Percentiles rank a stretch among this genome's conserved stretches.
Evolutionary conservation across 2,888 invertebrate species (phyloP).

Genomic region (Drosophila diplacantha): DNA sequence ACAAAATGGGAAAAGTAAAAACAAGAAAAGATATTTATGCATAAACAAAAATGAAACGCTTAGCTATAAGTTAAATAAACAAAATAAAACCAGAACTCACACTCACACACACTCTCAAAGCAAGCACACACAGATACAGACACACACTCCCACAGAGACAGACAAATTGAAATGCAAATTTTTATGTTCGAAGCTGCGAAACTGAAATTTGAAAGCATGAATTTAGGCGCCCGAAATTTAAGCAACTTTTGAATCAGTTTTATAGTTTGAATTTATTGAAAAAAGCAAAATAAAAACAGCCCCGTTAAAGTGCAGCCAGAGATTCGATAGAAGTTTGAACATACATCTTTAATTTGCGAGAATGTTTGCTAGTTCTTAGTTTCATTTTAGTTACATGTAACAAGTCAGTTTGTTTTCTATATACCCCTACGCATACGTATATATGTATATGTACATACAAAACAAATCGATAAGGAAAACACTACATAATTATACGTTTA

Average conservation of each 20-base stretch:
- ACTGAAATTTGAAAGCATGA: conserved; percentile 56
- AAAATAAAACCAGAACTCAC: conserved; percentile 47
- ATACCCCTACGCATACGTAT: conserved; percentile 41
- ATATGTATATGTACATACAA: conserved; percentile 42
- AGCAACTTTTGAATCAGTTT: conserved; percentile 34
- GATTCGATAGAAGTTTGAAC: conserved; percentile 23
- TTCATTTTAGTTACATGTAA: conserved; percentile 58
- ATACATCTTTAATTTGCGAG: conserved; percentile 24
- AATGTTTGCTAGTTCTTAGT: conserved; percentile 64
- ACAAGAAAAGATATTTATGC: conserved; percentile 67
- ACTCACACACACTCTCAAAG: conserved; percentile 36
- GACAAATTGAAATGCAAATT: conserved; percentile 51
- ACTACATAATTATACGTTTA: conserved; percentile 33
- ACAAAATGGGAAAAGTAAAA: conserved; percentile 43
- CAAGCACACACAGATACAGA: conserved; percentile 26
- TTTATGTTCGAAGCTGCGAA: conserved; percentile 54
- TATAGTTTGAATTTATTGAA: conserved; percentile 52
- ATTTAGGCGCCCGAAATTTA: conserved; percentile 62
- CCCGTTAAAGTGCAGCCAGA: conserved; percentile 28
- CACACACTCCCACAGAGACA: conserved; percentile 17
- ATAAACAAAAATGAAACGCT: conserved; percentile 66
- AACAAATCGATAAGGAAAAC: conserved; percentile 35
- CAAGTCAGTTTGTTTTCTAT: conserved; percentile 67
- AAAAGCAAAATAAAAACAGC: conserved; percentile 11
- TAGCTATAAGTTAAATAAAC: conserved; percentile 70